Evolutionary conservation across 2,113 vertebrate genomes (phyloP).

Genomic region (Edolisoma coerulescens): DNA sequence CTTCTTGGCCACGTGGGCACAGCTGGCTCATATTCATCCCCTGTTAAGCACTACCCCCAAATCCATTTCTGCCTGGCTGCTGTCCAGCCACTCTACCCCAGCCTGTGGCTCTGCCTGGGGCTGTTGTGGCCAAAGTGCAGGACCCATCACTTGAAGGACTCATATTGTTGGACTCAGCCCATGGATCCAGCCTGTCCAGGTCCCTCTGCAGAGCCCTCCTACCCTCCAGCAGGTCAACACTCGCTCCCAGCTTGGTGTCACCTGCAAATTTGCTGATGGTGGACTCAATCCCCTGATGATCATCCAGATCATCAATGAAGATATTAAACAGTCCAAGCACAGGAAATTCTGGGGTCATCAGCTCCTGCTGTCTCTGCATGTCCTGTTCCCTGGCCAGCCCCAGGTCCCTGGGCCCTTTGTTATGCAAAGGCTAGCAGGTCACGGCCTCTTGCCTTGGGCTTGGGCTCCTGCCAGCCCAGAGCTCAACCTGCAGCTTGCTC

Average conservation of each 20-base stretch:
- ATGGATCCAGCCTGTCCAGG: not conserved
- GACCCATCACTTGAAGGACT: fast-evolving
- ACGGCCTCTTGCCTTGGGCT: not conserved
- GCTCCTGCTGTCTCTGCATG: not conserved
- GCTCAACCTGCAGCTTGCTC: not conserved
- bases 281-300: not conserved
- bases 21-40: not conserved
- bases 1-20: not conserved
- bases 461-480: not conserved
- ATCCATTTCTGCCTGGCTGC: not conserved
- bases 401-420: not conserved
- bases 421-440: not conserved
- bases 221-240: not conserved
- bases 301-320: not conserved
- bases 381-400: too few species aligned
- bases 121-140: not conserved
- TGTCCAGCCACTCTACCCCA: not conserved
- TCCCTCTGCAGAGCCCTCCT: not conserved
- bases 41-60: not conserved
- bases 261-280: not conserved
- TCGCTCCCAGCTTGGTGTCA: not conserved
- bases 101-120: not conserved
- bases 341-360: too few species aligned
- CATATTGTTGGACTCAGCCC: fast-evolving
- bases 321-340: too few species aligned